Evolutionary conservation across 92 coral and sea anemone genomes (phyloP).

Genomic region (Desmophyllum pertusum): DNA sequence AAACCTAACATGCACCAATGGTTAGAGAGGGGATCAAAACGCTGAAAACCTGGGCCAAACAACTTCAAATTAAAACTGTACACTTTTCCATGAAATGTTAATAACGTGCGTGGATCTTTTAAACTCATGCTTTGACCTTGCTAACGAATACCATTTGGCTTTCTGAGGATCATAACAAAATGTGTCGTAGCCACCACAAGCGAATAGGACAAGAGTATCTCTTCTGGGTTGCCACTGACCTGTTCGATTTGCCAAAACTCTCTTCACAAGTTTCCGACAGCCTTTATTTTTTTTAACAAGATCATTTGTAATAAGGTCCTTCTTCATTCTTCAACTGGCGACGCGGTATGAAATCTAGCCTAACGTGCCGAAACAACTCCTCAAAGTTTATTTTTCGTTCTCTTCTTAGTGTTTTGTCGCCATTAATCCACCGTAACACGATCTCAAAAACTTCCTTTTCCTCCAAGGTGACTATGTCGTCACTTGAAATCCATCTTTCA

Average conservation of each 20-base stretch:
- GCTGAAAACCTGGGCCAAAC: neutral
- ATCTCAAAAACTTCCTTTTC: conserved; percentile 7
- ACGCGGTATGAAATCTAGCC: conserved; percentile 16
- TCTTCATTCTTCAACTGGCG: neutral
- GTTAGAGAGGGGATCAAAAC: neutral
- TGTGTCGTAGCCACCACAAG: neutral
- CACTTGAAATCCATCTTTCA: neutral
- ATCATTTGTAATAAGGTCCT: conserved; percentile 7
- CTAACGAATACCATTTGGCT: neutral
- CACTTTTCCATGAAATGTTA: neutral
- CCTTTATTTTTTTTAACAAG: neutral
- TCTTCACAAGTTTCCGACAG: neutral
- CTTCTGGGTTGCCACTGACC: too few relatives aligned
- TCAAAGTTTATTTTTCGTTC: neutral
- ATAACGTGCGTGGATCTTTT: neutral
- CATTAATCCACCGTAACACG: neutral
- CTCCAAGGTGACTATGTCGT: neutral
- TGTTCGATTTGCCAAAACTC: too few relatives aligned
- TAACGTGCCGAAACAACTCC: conserved; percentile 18
- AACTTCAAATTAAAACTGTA: conserved; percentile 2
- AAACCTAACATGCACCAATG: neutral
- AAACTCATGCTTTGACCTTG: neutral
- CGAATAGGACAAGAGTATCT: too few relatives aligned
- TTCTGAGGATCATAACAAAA: neutral
- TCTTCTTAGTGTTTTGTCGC: too few relatives aligned